A percentile compares a stretch with the other conserved stretches of the same genome.
Evolutionary conservation across 2,113 vertebrate genomes (phyloP).

Genomic region (Carassius gibelio): DNA sequence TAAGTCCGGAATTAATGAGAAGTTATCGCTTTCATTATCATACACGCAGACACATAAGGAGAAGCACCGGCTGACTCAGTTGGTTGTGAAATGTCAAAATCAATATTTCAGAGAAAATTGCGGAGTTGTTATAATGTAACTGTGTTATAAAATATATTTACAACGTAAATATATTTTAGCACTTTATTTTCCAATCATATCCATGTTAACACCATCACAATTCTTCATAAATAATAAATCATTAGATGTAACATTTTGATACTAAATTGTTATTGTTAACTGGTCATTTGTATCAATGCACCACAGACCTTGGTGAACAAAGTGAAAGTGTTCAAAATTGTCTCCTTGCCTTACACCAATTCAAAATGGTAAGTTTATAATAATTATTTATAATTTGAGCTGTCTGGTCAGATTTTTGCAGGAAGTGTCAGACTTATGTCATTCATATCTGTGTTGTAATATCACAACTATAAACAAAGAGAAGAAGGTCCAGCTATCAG

Average conservation of each 20-base stretch:
- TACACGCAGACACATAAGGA: neutral
- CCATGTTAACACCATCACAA: neutral
- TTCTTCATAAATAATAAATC: too few relatives aligned
- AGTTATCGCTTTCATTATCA: neutral
- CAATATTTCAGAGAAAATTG: neutral
- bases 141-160: neutral
- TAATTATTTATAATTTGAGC: neutral
- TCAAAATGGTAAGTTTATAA: neutral
- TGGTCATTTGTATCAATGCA: neutral
- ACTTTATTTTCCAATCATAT: neutral
- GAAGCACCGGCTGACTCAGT: neutral
- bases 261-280: neutral
- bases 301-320: neutral
- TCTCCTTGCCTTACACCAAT: neutral
- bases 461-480: neutral
- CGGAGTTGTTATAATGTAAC: neutral
- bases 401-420: neutral
- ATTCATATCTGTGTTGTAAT: neutral
- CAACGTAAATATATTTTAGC: neutral
- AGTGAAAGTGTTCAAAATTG: neutral
- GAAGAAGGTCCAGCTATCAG: neutral
- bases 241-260: neutral
- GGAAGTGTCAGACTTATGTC: neutral
- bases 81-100: neutral
- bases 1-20: conserved; percentile 16